Evolutionary conservation across 2,797 vertebrate genomes (phyloP), one percentile per base, ranked within the genome.

Genomic region (Eremophila alpestris): DNA sequence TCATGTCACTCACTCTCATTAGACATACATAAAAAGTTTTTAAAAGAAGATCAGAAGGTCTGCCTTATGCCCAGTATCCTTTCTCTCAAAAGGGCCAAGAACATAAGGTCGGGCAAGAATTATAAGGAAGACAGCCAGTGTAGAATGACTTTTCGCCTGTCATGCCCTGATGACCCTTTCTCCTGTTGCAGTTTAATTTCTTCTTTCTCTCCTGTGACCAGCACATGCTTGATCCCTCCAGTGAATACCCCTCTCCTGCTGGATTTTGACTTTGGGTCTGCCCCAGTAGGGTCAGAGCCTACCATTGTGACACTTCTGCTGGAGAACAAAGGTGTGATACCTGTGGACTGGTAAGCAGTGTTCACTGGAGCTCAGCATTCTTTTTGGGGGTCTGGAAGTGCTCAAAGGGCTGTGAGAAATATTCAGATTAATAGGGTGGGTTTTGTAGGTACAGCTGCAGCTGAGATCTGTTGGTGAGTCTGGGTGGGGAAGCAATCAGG

Each of bases 191-290:
- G 1, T 71, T 86, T 78, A 69, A n/a, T 62, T 26, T 90, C 41
- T 68, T 64, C 13, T 83, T 91, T 96, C 68, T 97, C 49, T 94
- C 52, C 52, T 51, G 30, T 65, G n/a, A 71, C 55, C 90, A 99
- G 98, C 95, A 76, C 96, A 6, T 85, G 74, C 83, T 95, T 90
- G 36, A 98, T 89, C 58, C 98, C 98, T 32, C 96, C 98, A 3
- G 26, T 98, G 83, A 97, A 98, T 81, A 98, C 98, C 5, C 97
- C 98, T 67, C 83, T 98, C 52, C 90, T 97, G 86, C 78, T 99
- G 95, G 98, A 99, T 96, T 98, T 99, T 91, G 98, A 98, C 97
- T 99, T 99, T 62, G 98, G 98, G 41, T 98, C 98, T 4, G 98
- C 99, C 14, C 98, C 98, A 0, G 15, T 98, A 17, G 97, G 98